phyloP scores from a whole-genome alignment of 1,140 invertebrate species.

The Battus philenor region DNA sequence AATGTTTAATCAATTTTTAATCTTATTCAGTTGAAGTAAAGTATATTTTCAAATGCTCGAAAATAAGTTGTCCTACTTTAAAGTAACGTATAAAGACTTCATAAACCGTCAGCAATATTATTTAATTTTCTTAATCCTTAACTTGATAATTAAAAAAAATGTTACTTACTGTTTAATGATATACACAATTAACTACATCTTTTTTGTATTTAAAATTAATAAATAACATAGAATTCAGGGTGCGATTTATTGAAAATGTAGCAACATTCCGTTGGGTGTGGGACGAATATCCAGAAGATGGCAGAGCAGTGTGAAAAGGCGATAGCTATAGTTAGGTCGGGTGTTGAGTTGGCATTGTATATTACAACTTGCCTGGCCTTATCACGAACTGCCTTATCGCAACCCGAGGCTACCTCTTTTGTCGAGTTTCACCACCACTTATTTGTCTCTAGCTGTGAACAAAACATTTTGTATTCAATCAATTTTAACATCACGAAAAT shows the following conservation, averaged over 20 bases:
- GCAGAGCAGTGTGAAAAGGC: constrained; percentile 53
- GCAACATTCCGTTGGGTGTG: constrained; percentile 62
- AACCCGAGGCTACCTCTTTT: constrained; percentile 46
- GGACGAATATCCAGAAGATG: constrained; percentile 41
- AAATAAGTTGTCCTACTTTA: background rate
- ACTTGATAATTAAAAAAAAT: background rate
- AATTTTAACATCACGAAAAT: background rate
- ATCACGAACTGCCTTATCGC: constrained; percentile 57
- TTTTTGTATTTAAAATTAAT: no score
- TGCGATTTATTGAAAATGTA: constrained; percentile 20
- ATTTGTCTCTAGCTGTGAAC: constrained; percentile 15
- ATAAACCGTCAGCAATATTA: background rate
- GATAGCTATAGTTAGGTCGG: constrained; percentile 67
- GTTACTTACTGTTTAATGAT: no score
- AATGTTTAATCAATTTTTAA: constrained; percentile 1
- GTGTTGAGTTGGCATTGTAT: constrained; percentile 68
- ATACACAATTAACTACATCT: no score
- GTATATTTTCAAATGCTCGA: background rate
- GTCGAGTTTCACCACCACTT: constrained; percentile 53
- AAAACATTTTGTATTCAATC: background rate
- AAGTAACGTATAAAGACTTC: background rate
- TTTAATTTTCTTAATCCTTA: background rate
- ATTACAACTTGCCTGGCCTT: constrained; percentile 48
- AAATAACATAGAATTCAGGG: background rate
- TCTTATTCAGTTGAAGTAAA: background rate